Evolutionary conservation across 2,888 invertebrate genomes (phyloP), one percentile per base, ranked within the genome.

Genomic region (Melanotus villosus): DNA sequence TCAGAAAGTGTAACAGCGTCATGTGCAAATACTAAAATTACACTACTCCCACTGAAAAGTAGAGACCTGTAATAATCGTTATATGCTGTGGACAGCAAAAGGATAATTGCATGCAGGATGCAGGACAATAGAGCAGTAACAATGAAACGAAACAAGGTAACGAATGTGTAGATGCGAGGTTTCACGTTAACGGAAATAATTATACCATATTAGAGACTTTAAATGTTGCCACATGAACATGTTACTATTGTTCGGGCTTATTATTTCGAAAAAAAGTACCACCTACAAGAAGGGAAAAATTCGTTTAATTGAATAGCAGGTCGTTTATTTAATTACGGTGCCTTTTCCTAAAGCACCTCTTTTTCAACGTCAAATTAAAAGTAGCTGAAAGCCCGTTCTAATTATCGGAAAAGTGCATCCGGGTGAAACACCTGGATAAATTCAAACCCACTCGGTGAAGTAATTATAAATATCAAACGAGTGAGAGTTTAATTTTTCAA

Each of bases 1-100:
- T 41, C 23, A 19, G n/a, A n/a, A n/a, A 7, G 9, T 1, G 45
- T 21, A 19, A 19, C 10, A 7, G 21, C 45, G 1, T 9, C 43
- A 43, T 43, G 43, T 43, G 47, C 45, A 21, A 21, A 45, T 45
- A 43, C 30, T 26, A 45, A 45, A 59, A 38, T 30, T 43, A 43
- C 16, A 45, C 59, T 30, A 45, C 32, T 7, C 21, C 21, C 21
- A 16, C 6, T 30, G 16, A 47, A 65, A 65, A 50, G 58, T 58
- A 18, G 65, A 47, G 43, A 45, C 59, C 32, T 65, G 57, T 59
- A 66, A 65, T 65, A 65, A 66, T 60, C 47, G 52, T 60, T 60
- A 43, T 19, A 41, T 14, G 52, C 59, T 43, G 54, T 32, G 66
- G 54, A 66, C 66, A 60, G 38, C 36, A 65, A 36, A 14, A 50